Evolutionary conservation across 2,113 vertebrate genomes (phyloP).

Genomic region (Circaetus cinerascens): DNA sequence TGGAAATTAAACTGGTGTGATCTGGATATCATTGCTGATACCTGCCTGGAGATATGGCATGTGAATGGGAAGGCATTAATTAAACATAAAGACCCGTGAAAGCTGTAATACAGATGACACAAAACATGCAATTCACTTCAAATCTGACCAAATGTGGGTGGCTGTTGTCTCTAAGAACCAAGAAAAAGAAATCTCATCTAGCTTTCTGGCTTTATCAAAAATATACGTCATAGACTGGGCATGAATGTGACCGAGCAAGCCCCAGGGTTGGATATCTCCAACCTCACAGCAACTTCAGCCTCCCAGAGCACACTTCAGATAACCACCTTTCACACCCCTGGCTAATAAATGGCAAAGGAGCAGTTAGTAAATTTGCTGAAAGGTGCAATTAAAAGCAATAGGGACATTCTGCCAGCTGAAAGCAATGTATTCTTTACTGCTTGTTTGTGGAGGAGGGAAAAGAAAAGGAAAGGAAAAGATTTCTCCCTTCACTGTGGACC

Average conservation of each 20-base stretch:
- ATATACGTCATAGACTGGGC: neutral
- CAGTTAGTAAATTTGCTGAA: neutral
- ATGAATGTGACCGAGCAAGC: neutral
- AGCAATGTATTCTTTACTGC: constrained; percentile 28
- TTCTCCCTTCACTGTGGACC: constrained; percentile 45
- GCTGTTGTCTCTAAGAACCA: neutral
- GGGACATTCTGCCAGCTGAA: constrained; percentile 2
- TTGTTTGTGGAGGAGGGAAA: neutral
- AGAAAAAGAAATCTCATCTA: neutral
- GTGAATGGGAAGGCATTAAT: neutral
- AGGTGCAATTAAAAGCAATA: neutral
- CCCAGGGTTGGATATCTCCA: neutral
- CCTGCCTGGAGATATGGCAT: neutral
- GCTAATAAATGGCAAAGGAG: neutral
- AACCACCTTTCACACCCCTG: neutral
- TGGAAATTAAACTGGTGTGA: neutral
- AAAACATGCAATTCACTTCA: neutral
- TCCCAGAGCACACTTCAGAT: neutral
- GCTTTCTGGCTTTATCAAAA: neutral
- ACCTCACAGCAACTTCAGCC: neutral
- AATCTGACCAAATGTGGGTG: neutral
- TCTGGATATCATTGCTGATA: neutral
- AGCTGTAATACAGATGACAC: neutral
- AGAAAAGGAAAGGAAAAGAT: constrained; percentile 24
- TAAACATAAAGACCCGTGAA: neutral